phyloP scores from a whole-genome alignment of 2,888 invertebrate genomes.

The Papilio elwesi region DNA sequence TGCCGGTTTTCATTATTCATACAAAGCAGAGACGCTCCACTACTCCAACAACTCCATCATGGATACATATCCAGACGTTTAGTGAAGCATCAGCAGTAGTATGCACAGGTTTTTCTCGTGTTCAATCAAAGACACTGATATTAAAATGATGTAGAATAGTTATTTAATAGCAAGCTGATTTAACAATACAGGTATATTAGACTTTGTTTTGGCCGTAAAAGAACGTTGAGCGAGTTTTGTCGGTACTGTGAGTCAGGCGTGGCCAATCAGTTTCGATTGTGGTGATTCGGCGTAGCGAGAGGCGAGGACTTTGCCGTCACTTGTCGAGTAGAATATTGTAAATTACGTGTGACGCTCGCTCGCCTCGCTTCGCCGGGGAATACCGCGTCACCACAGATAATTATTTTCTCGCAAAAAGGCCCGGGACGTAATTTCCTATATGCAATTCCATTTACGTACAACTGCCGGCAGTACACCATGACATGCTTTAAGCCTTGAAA shows the following conservation, averaged over 20 bases:
- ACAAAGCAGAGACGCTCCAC: background rate
- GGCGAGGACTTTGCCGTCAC: conserved; percentile 46
- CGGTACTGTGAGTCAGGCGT: conserved; percentile 61
- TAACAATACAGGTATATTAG: background rate
- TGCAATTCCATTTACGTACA: conserved; percentile 24
- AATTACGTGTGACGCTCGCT: conserved; percentile 57
- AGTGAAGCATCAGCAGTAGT: background rate
- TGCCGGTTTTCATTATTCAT: too few species aligned
- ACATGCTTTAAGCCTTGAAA: background rate
- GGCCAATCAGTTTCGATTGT: conserved; percentile 54
- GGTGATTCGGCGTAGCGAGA: conserved; percentile 58
- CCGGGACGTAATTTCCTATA: conserved; percentile 33
- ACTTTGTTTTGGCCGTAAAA: conserved; percentile 23
- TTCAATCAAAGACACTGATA: background rate
- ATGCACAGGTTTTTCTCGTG: background rate
- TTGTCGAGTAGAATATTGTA: conserved; percentile 55
- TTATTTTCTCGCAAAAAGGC: conserved; percentile 48
- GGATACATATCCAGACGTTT: background rate
- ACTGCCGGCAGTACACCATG: conserved; percentile 8
- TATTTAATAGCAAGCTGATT: conserved; percentile 3
- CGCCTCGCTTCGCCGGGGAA: conserved; percentile 60
- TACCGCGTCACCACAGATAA: conserved; percentile 66
- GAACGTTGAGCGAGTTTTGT: conserved; percentile 27
- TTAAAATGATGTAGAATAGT: background rate
- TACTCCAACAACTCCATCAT: background rate